A percentile compares a stretch with the other conserved stretches of the same genome.
These are phyloP conservation scores for Erythrolamprus reginae DNA, from an alignment of 2,113 vertebrate genomes.

Conservation along the genomic window DNA sequence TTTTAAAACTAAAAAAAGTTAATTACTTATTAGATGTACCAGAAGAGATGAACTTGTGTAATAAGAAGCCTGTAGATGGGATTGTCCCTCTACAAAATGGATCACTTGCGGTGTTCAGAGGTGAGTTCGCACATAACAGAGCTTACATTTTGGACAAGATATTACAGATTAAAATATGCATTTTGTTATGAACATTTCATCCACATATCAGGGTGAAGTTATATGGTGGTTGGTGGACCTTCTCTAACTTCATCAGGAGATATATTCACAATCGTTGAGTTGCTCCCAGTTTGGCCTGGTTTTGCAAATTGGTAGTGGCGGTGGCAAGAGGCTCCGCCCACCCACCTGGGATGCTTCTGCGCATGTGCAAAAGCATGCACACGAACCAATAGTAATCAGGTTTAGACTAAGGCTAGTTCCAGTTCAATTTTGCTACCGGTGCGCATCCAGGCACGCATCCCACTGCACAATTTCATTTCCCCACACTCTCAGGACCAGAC, in stretches of 20 bases:
- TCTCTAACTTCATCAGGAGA: background rate
- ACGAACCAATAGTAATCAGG: no score
- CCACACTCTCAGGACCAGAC: no score
- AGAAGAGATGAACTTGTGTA: conserved; percentile 85
- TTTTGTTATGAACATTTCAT: background rate
- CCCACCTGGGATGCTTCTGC: no score
- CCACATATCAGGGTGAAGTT: background rate
- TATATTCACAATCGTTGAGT: background rate
- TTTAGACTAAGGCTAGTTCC: no score
- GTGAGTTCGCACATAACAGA: conserved; percentile 57
- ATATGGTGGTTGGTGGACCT: background rate
- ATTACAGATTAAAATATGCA: background rate
- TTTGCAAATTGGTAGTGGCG: no score
- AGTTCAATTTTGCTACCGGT: no score
- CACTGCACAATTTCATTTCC: no score
- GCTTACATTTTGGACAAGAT: background rate
- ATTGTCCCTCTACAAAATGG: conserved; percentile 87
- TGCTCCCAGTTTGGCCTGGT: no score
- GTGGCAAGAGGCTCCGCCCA: no score
- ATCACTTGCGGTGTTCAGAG: conserved; percentile 87
- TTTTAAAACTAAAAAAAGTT: background rate
- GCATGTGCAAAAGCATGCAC: no score
- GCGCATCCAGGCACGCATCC: no score
- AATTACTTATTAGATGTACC: conserved; percentile 60
- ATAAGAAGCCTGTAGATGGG: conserved; percentile 75